These are phyloP conservation scores for Hemiscyllium ocellatum DNA, from an alignment of 2,113 vertebrate genomes.

Conservation along the genomic window DNA sequence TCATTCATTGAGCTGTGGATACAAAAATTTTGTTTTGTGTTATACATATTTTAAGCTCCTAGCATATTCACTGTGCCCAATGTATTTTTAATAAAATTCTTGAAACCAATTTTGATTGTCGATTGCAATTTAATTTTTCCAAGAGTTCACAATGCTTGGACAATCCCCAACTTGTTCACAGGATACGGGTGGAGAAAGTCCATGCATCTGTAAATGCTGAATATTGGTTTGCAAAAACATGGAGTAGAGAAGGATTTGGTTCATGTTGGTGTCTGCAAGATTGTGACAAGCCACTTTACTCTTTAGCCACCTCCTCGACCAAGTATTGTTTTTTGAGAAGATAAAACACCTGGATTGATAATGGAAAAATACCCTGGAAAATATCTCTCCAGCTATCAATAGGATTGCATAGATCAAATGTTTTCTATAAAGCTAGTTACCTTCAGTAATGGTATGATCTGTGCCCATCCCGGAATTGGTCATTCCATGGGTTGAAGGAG, in stretches of 20 bases:
- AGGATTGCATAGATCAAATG: not conserved
- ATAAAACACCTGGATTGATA: not conserved
- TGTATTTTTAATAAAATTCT: slow-evolving; percentile 31
- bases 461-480: too few relatives aligned
- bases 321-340: not conserved
- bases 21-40: not conserved
- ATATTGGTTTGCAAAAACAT: not conserved
- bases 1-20: not conserved
- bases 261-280: not conserved
- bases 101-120: not conserved
- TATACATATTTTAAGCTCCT: not conserved
- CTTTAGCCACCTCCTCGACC: not conserved
- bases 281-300: not conserved
- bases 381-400: not conserved
- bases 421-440: not conserved
- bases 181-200: not conserved
- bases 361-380: not conserved
- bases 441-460: too few relatives aligned
- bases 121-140: not conserved
- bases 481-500: not conserved
- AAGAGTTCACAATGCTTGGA: not conserved
- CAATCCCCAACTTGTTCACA: not conserved
- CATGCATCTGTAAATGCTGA: not conserved
- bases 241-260: not conserved
- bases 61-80: not conserved